These are phyloP conservation scores for Horisme vitalbata DNA, from an alignment of 2,888 invertebrate genomes.

Conservation along the genomic window DNA sequence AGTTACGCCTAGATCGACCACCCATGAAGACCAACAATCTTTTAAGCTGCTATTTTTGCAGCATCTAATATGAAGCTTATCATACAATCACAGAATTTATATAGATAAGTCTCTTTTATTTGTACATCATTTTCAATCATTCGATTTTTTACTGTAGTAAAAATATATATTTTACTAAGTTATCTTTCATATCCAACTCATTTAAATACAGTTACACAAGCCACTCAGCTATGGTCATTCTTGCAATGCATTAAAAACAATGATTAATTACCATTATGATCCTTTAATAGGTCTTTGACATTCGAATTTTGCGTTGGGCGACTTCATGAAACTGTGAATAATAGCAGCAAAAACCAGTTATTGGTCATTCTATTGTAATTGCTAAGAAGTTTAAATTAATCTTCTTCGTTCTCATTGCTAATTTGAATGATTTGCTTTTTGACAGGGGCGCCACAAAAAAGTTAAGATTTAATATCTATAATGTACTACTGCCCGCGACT, in stretches of 20 bases:
- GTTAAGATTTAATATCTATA: conserved; percentile 1
- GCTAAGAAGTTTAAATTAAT: conserved; percentile 38
- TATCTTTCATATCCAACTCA: too few relatives aligned
- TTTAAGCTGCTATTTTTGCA: conserved; percentile 19
- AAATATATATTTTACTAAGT: too few relatives aligned
- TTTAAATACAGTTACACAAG: conserved; percentile 60
- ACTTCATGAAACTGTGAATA: conserved; percentile 35
- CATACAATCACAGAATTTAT: neutral
- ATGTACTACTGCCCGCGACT: too few relatives aligned
- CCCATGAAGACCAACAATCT: conserved; percentile 33
- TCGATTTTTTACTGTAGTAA: too few relatives aligned
- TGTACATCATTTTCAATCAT: too few relatives aligned
- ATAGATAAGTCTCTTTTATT: too few relatives aligned
- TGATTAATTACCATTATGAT: conserved; percentile 66
- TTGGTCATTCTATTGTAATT: conserved; percentile 47
- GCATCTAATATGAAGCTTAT: conserved; percentile 4
- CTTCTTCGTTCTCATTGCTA: conserved; percentile 29
- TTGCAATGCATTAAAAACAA: conserved; percentile 62
- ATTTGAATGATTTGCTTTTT: conserved; percentile 27
- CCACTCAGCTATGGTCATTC: conserved; percentile 50
- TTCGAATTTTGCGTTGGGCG: conserved; percentile 48
- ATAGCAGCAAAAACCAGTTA: conserved; percentile 43
- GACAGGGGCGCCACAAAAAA: conserved; percentile 18
- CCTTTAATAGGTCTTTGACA: conserved; percentile 60
- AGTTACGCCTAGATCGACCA: conserved; percentile 35